A percentile compares a stretch with the other conserved stretches of the same genome.
Conservation (phyloP, 2,113 vertebrate genomes). For the Ceyx margarethae region DNA sequence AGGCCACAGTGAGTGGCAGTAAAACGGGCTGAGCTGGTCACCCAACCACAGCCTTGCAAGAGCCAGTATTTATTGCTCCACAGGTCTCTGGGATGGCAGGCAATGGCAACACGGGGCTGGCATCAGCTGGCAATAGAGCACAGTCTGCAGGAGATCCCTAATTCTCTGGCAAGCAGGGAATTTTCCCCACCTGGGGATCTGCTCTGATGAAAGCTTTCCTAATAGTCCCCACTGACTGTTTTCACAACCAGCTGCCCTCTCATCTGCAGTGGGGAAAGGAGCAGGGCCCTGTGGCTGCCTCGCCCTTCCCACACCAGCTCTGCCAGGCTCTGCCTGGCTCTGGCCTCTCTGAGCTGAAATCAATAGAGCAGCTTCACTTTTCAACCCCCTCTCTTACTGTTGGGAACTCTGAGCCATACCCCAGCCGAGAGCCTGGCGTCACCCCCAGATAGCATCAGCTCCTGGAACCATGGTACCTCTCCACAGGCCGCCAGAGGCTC, state of each 20-base stretch:
- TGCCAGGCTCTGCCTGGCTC: not conserved
- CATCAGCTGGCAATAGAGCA: not conserved
- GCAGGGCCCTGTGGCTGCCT: not conserved
- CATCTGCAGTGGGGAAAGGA: not conserved
- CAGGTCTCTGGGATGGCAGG: not conserved
- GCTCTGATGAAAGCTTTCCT: not conserved
- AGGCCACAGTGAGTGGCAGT: accelerated
- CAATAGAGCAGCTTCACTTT: not conserved
- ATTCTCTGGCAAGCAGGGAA: not conserved
- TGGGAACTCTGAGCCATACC: not conserved
- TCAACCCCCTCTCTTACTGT: not conserved
- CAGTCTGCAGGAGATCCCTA: not conserved
- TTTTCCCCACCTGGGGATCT: not conserved
- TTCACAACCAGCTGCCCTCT: not conserved
- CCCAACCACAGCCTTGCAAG: not conserved
- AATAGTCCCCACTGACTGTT: not conserved
- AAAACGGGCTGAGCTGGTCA: not conserved
- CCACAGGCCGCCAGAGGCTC: accelerated
- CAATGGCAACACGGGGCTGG: not conserved
- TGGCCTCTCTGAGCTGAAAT: not conserved
- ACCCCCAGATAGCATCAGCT: not conserved
- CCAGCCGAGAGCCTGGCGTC: not conserved
- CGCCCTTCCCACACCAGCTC: not conserved
- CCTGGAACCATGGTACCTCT: accelerated
- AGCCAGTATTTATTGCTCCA: not conserved